These are phyloP conservation scores for Irena cyanogastra DNA, from an alignment of 2,113 vertebrate species.

Conservation along the genomic window DNA sequence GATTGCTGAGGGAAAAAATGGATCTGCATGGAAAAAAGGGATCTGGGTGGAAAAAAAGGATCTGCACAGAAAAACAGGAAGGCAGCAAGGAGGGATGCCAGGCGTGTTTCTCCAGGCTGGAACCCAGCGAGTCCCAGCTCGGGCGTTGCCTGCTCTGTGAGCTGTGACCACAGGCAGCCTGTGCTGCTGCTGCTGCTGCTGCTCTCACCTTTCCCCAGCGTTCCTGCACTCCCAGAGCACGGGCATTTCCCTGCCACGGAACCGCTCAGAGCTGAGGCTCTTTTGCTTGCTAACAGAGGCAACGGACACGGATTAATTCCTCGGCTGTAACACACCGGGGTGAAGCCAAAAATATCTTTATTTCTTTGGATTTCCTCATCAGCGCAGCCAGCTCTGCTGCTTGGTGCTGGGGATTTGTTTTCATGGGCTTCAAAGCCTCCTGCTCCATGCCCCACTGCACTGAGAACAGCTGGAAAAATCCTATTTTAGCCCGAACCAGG, in stretches of 20 bases:
- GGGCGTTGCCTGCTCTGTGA: not conserved
- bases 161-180: accelerated
- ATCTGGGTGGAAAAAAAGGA: too few relatives aligned
- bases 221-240: not conserved
- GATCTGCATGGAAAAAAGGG: too few relatives aligned
- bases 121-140: not conserved
- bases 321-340: not conserved
- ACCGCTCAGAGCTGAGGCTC: not conserved
- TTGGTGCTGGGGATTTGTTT: accelerated
- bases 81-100: not conserved
- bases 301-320: not conserved
- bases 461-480: not conserved
- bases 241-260: not conserved
- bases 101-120: not conserved
- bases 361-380: not conserved
- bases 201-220: not conserved
- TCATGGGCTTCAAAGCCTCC: not conserved
- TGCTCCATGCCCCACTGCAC: too few relatives aligned
- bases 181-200: too few relatives aligned
- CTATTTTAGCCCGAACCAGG: not conserved
- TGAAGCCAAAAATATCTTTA: not conserved
- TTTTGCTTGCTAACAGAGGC: not conserved
- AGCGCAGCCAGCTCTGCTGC: not conserved
- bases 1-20: too few relatives aligned
- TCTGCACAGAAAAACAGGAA: not conserved